Evolutionary conservation across 92 coral and sea anemone species (phyloP).

Genomic region (Paragorgia papillata): DNA sequence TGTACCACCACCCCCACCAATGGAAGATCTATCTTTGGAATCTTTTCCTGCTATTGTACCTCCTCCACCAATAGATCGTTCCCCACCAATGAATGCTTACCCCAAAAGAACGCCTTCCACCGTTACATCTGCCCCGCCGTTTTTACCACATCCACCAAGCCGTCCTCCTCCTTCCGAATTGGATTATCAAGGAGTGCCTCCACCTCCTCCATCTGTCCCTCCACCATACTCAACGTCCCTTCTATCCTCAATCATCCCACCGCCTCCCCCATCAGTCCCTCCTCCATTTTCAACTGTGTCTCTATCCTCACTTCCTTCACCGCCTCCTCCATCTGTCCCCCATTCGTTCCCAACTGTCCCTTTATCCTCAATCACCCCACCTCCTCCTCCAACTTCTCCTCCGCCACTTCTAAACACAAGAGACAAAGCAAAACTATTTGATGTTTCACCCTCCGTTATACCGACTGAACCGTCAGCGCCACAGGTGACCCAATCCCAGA

Average conservation of each 20-base stretch:
- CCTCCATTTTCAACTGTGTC: too few species aligned
- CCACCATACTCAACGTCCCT: conserved; percentile 16
- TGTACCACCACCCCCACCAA: background rate
- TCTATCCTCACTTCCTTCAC: background rate
- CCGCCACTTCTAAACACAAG: background rate
- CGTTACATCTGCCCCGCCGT: conserved; percentile 10
- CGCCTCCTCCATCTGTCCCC: too few species aligned
- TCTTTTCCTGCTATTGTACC: conserved; percentile 9
- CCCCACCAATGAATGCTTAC: background rate
- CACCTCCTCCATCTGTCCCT: conserved; percentile 33
- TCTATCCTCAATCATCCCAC: background rate
- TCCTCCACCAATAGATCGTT: background rate
- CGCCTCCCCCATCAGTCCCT: background rate
- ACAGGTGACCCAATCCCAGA: background rate
- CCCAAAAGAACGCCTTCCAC: too few species aligned
- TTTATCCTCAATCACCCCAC: background rate
- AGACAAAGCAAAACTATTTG: background rate
- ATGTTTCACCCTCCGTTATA: background rate
- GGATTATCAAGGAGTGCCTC: conserved; percentile 18
- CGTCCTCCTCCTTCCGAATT: conserved; percentile 29
- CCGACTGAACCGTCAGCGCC: background rate
- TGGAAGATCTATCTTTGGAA: background rate
- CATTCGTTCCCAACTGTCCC: background rate
- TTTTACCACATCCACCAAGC: conserved; percentile 27
- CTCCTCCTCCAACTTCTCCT: conserved; percentile 19